Conservation (phyloP, 2,888 invertebrate genomes). For the Archaeoteleia sp. region DNA sequence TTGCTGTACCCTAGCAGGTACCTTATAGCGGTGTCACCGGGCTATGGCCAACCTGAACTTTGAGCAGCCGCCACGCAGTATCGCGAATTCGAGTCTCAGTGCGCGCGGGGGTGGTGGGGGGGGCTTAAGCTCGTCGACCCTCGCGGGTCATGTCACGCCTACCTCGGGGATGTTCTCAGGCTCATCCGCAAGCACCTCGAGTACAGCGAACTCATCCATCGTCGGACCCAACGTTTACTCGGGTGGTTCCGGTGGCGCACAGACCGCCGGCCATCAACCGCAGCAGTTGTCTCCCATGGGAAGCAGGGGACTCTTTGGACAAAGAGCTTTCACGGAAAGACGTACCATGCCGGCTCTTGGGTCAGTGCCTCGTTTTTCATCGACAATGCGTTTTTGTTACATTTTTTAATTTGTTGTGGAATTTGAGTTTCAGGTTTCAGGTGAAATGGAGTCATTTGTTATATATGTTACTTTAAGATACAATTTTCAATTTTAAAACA, state of each 20-base stretch:
- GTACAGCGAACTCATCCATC: slow-evolving; percentile 70
- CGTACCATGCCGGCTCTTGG: slow-evolving; percentile 79
- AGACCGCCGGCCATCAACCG: slow-evolving; percentile 75
- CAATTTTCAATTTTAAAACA: not conserved
- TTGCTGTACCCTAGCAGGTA: slow-evolving; percentile 61
- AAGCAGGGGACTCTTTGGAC: slow-evolving; percentile 83
- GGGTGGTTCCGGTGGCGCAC: slow-evolving; percentile 73
- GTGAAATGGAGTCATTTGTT: no score
- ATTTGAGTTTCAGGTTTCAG: not conserved
- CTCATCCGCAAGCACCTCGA: slow-evolving; percentile 71
- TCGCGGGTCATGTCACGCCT: slow-evolving; percentile 86
- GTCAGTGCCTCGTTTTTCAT: slow-evolving; percentile 69
- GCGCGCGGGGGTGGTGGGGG: slow-evolving; percentile 81
- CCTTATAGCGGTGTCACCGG: slow-evolving; percentile 75
- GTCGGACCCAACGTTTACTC: slow-evolving; percentile 72
- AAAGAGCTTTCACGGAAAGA: slow-evolving; percentile 86
- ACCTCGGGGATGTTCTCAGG: slow-evolving; percentile 81
- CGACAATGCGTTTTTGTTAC: not conserved
- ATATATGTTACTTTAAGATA: no score
- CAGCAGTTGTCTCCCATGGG: slow-evolving; percentile 79
- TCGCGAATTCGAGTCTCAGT: slow-evolving; percentile 85
- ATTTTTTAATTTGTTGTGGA: not conserved
- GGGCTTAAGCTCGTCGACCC: slow-evolving; percentile 78
- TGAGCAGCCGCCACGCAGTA: slow-evolving; percentile 91
- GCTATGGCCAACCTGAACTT: slow-evolving; percentile 96